Percentiles rank a stretch among this genome's conserved stretches.
phyloP scores from a whole-genome alignment of 2,888 invertebrate genomes.

The Erannis defoliaria region DNA sequence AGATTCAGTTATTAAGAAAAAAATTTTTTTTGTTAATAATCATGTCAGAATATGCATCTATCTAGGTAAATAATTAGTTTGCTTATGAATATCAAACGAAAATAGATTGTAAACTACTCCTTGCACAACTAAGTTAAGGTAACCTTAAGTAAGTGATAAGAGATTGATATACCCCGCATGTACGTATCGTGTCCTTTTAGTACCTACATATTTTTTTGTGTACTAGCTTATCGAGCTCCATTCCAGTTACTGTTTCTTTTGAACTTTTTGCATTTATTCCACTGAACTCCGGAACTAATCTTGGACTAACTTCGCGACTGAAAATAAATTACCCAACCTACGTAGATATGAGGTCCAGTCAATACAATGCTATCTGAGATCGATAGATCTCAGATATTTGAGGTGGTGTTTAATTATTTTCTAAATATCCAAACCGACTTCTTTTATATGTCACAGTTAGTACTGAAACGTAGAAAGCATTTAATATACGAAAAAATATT shows the following conservation, averaged over 20 bases:
- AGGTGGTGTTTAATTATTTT: not conserved
- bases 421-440: no score
- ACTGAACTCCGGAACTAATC: slow-evolving; percentile 18
- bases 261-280: not conserved
- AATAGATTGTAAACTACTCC: slow-evolving; percentile 5
- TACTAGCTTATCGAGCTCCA: slow-evolving; percentile 1
- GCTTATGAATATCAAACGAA: not conserved
- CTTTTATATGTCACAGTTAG: no score
- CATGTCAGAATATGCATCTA: no score
- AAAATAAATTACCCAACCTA: not conserved
- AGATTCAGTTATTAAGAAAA: no score
- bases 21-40: no score
- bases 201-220: not conserved
- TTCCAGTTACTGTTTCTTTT: slow-evolving; percentile 7
- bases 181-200: not conserved
- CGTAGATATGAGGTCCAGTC: not conserved
- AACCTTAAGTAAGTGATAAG: not conserved
- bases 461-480: no score
- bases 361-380: not conserved
- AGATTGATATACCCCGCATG: not conserved
- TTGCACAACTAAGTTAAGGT: slow-evolving; percentile 23
- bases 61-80: no score
- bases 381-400: not conserved
- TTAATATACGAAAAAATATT: no score
- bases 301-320: slow-evolving; percentile 8